Base-by-base conservation (phyloP, 2,888 invertebrate species). In the Argyresthia albistria region DNA sequence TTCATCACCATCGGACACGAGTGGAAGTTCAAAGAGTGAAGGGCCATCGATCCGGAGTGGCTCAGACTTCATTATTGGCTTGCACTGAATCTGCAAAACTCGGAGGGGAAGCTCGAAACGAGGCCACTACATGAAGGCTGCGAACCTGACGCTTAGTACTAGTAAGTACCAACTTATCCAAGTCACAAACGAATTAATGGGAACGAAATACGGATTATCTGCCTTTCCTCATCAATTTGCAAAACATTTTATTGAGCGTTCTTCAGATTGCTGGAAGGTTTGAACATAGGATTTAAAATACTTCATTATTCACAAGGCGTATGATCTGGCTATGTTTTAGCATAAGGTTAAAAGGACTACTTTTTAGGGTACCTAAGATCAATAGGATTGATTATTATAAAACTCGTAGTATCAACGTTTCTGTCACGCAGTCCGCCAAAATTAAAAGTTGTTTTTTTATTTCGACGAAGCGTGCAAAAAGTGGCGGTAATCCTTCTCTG, bases 1-100 rank as follows among this genome's bases (percentile, higher is more conserved):
- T 76, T 76, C 77, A 69, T 79, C 76, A 77, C 77, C 79, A 74
- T 61, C 64, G 67, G 63, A 66, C 37, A 35, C 11, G 65, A 46
- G 62, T 60, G 65, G 69, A 65, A 67, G 68, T 73, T 80, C 76
- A 78, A 79, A 76, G 74, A 66, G 63, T 79, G 72, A 63, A 84
- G 83, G 64, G 72, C 71, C 73, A 75, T 84, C 73, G 76, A 79
- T 70, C 77, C 71, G 65, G 64, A 79, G 73, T 69, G 77, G 74
- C 71, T 75, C 73, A 70, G 77, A 75, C 76, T 82, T 81, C 80
- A 78, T 84, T 83, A 87, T 86, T 84, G 80, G 80, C 80, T 77
- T 65, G 66, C 64, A 73, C 67, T 69, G 72, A 66, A 65, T 73
- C 67, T 67, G 64, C 66, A 65, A 60, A 46, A 58, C 65, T 70